A percentile compares a stretch with the other conserved stretches of the same genome.
phyloP scores from a whole-genome alignment of 2,888 invertebrate genomes.

The Tetragonisca angustula region DNA sequence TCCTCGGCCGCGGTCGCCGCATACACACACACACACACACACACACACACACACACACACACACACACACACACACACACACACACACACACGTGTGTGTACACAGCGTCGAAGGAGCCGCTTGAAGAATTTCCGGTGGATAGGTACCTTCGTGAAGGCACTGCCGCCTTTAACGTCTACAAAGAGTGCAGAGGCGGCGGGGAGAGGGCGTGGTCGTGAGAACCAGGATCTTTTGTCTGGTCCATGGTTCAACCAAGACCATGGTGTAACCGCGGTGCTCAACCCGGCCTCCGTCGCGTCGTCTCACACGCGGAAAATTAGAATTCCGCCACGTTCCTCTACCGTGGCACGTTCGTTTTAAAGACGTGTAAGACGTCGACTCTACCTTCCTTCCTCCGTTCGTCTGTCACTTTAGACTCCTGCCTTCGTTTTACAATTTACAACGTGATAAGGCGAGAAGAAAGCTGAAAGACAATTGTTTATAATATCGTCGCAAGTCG shows the following conservation, averaged over 20 bases:
- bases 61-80: neutral
- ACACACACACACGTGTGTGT: slow-evolving; percentile 22
- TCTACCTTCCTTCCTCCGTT: slow-evolving; percentile 8
- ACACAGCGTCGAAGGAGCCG: slow-evolving; percentile 61
- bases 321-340: neutral
- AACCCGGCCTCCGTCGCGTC: slow-evolving; percentile 56
- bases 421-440: neutral
- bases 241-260: slow-evolving; percentile 74
- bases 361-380: neutral
- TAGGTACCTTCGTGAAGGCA: slow-evolving; percentile 76
- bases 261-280: slow-evolving; percentile 74
- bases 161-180: slow-evolving; percentile 66
- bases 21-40: neutral
- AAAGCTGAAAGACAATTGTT: neutral
- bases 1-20: slow-evolving; percentile 23
- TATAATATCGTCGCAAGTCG: too few species aligned
- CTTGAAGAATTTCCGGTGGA: slow-evolving; percentile 77
- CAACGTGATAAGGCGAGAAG: neutral
- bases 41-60: neutral
- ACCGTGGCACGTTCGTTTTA: neutral
- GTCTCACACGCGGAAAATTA: slow-evolving; percentile 9
- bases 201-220: slow-evolving; percentile 81
- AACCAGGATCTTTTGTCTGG: slow-evolving; percentile 81
- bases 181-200: slow-evolving; percentile 68
- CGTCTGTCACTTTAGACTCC: neutral